Evolutionary conservation across 92 coral and sea anemone species (phyloP), one percentile per base, ranked within the genome.

Genomic region (Epizoanthus fatuus): DNA sequence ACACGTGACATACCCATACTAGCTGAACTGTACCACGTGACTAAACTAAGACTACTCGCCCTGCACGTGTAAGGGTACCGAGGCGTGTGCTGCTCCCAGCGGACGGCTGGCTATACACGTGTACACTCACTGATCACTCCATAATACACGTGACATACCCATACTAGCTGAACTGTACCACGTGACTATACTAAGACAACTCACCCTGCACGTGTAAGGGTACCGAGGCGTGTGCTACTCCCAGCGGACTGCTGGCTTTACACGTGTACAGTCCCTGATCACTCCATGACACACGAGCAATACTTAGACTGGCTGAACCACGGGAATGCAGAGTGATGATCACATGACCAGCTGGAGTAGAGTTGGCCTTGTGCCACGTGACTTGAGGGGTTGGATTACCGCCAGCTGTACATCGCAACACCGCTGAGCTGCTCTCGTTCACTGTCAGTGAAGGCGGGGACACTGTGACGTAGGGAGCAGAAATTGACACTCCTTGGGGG

Each of bases 351-450:
- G 95, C 80, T 75, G 89, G 87, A 4, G 87, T 63, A 16, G 93
- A 79, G 32, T 78, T 79, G 25, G 55, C 7, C 64, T 90, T 89
- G 11, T 42, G 45, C 95, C 93, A 92, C 78, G 89, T 76, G 80
- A 92, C 56, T 25, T 79, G 42, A 29, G 91, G 95, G 16, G 68
- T 22, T 59, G 93, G 95, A 25, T 92, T 89, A 3, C 95, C 95
- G 38, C 71, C 72, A 15, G 79, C 92, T 67, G 77, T 52, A 71
- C 95, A 81, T 63, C 75, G 64, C 35, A 87, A 71, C 22, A 76
- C 75, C 72, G 88, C 89, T 51, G 81, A 82, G 2, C 66, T 80
- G 68, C 89, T 87, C 63, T 82, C 44, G 79, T 91, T 91, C 57
- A 83, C 89, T 15, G 80, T 73, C 40, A 64, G 63, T 72, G 72